Conservation (phyloP, 2,888 invertebrate genomes). For the Uropetala carovei region DNA sequence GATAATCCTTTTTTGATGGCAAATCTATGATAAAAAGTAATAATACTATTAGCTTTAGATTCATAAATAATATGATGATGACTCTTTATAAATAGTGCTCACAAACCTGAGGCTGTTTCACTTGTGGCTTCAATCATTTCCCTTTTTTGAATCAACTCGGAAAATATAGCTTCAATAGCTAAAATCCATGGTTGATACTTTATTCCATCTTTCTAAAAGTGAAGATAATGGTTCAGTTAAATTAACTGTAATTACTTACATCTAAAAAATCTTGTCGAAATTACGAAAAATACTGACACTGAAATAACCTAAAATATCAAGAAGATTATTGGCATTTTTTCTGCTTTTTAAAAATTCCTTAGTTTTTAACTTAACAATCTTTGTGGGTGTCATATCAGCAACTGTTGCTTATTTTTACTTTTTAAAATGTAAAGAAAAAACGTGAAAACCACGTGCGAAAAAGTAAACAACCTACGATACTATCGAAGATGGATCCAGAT, state of each 20-base stretch:
- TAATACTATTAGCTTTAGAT: neutral
- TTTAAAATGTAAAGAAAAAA: too few relatives aligned
- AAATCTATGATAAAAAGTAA: conserved; percentile 72
- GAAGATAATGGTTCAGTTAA: conserved; percentile 70
- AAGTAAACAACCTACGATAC: too few relatives aligned
- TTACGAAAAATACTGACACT: conserved; percentile 67
- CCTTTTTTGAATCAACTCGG: conserved; percentile 81
- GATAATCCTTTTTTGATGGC: conserved; percentile 81
- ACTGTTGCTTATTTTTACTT: too few relatives aligned
- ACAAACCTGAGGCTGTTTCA: conserved; percentile 55
- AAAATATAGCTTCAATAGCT: conserved; percentile 84
- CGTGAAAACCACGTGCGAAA: too few relatives aligned
- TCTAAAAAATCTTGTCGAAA: neutral
- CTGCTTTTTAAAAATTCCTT: conserved; percentile 83
- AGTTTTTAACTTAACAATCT: conserved; percentile 73
- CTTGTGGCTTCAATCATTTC: conserved; percentile 79
- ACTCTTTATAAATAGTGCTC: conserved; percentile 16
- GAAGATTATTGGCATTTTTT: conserved; percentile 81
- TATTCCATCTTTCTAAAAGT: conserved; percentile 67
- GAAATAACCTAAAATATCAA: conserved; percentile 77
- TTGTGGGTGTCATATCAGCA: neutral
- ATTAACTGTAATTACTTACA: conserved; percentile 25
- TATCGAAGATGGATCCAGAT: too few relatives aligned
- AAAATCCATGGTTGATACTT: conserved; percentile 79
- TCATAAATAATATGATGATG: neutral